phyloP scores from a whole-genome alignment of 2,888 invertebrate genomes.

The Vandiemenella viatica region DNA sequence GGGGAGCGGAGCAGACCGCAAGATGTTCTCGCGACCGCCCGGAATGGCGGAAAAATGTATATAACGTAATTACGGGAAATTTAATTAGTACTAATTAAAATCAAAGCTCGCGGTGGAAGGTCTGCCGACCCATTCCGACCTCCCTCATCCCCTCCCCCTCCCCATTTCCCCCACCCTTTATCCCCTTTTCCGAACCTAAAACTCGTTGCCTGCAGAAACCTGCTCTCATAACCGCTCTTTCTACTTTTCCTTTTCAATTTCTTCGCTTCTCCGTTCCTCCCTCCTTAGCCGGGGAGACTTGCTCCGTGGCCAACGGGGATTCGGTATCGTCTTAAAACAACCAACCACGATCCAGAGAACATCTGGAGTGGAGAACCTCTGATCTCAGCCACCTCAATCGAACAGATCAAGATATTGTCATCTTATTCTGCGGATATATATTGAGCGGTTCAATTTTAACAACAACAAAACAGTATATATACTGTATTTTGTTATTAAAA shows the following conservation, averaged over 20 bases:
- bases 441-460: too few relatives aligned
- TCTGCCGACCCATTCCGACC: conserved; percentile 6
- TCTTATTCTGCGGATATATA: too few relatives aligned
- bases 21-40: background rate
- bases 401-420: too few relatives aligned
- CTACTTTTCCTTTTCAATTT: background rate
- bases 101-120: conserved; percentile 14
- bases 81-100: conserved; percentile 32
- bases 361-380: too few relatives aligned
- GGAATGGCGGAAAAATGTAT: conserved; percentile 24
- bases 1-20: too few relatives aligned
- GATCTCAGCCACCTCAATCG: too few relatives aligned
- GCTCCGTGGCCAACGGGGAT: too few relatives aligned
- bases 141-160: conserved; percentile 3
- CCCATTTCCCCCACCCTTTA: conserved; percentile 12
- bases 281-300: too few relatives aligned
- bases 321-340: too few relatives aligned
- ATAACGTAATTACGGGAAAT: conserved; percentile 29
- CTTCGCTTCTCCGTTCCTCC: background rate
- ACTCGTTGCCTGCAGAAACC: background rate
- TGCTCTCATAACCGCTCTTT: background rate
- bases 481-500: too few relatives aligned
- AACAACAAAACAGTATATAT: too few relatives aligned
- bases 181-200: background rate
- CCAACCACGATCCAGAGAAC: too few relatives aligned